A percentile compares a stretch with the other conserved stretches of the same genome.
These are phyloP conservation scores for Stictonetta naevosa DNA, from an alignment of 2,113 vertebrate species.

Conservation along the genomic window DNA sequence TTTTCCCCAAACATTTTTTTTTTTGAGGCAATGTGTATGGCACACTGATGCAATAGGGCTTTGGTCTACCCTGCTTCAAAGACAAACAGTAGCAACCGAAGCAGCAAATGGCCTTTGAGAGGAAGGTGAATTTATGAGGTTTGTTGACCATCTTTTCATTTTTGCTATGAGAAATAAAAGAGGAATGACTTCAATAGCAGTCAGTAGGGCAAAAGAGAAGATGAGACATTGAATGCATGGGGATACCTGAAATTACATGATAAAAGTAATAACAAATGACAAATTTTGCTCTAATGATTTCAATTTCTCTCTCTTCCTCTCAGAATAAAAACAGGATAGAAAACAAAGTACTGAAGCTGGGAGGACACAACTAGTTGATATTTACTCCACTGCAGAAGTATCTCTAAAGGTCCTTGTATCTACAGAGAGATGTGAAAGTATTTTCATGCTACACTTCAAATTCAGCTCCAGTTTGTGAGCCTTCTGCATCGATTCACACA, in stretches of 20 bases:
- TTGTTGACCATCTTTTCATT: slow-evolving; percentile 11
- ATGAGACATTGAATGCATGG: not conserved
- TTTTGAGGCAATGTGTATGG: not conserved
- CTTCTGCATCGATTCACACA: slow-evolving; percentile 29
- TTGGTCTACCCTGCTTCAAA: slow-evolving; percentile 28
- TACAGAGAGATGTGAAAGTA: not conserved
- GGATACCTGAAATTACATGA: not conserved
- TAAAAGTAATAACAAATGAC: not conserved
- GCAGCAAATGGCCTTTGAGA: not conserved
- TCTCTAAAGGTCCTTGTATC: not conserved
- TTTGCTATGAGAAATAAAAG: slow-evolving; percentile 1
- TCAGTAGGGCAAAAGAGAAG: not conserved
- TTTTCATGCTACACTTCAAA: slow-evolving; percentile 43
- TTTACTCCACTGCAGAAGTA: not conserved
- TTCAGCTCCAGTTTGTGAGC: not conserved
- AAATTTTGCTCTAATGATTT: not conserved
- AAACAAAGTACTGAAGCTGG: not conserved
- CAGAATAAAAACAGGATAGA: not conserved
- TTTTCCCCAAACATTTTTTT: not conserved
- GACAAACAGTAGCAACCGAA: slow-evolving; percentile 11
- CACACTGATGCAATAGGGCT: not conserved
- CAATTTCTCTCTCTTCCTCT: not conserved
- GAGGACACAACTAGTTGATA: not conserved
- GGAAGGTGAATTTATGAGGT: not conserved
- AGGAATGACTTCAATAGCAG: slow-evolving; percentile 1